A percentile compares a stretch with the other conserved stretches of the same genome.
Conservation (phyloP, 2,113 vertebrate genomes). For the Sciurus niger region DNA sequence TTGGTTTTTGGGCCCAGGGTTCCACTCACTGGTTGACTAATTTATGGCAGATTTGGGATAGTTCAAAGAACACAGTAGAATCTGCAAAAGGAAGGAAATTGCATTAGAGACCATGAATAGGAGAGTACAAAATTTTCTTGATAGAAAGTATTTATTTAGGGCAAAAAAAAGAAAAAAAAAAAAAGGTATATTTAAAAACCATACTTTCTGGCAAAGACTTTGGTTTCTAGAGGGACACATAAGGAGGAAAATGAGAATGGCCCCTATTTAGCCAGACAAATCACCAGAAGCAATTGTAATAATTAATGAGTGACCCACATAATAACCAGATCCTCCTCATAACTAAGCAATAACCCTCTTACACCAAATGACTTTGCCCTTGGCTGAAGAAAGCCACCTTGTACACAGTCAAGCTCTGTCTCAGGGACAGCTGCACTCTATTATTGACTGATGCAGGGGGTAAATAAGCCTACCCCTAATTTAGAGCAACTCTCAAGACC, state of each 20-base stretch:
- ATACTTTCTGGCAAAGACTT: not conserved
- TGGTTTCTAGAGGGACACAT: not conserved
- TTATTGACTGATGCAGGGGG: not conserved
- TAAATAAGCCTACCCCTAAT: not conserved
- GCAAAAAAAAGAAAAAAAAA: conserved; percentile 48
- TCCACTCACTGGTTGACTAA: not conserved
- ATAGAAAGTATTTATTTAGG: not conserved
- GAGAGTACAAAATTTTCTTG: not conserved
- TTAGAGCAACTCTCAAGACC: not conserved
- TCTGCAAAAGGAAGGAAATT: conserved; percentile 26
- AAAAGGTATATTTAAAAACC: conserved; percentile 24
- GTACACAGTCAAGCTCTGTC: not conserved
- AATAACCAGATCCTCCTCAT: not conserved
- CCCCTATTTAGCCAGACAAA: not conserved
- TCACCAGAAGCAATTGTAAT: not conserved
- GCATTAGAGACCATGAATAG: not conserved
- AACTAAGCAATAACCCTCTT: conserved; percentile 11
- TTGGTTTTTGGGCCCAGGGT: not conserved
- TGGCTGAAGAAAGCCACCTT: conserved; percentile 15
- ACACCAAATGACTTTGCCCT: not conserved
- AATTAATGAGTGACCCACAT: not conserved
- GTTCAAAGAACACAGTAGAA: not conserved
- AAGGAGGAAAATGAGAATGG: not conserved
- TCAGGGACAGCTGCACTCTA: not conserved
- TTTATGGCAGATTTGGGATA: not conserved